These are phyloP conservation scores for Carassius gibelio DNA, from an alignment of 2,113 vertebrate genomes.

Conservation along the genomic window DNA sequence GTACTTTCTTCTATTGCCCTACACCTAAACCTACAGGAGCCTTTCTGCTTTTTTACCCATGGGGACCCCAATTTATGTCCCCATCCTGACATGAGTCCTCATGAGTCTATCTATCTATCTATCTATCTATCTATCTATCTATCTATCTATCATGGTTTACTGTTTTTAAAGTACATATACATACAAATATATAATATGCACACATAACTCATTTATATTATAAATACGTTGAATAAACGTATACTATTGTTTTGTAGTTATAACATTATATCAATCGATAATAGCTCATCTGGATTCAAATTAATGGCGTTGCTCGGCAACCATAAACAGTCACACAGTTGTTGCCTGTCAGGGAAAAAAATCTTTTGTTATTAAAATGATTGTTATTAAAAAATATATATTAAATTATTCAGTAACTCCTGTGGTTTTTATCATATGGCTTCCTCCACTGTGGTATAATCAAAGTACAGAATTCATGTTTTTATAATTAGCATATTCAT, in stretches of 20 bases:
- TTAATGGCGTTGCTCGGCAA: slow-evolving; percentile 16
- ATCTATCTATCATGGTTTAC: no score
- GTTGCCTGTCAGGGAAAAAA: background rate
- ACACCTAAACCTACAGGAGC: no score
- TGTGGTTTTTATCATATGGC: background rate
- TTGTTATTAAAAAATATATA: background rate
- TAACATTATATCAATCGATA: background rate
- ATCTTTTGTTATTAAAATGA: background rate
- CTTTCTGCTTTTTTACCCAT: no score
- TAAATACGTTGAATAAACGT: no score
- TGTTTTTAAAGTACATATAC: no score
- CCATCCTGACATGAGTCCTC: no score
- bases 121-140: no score
- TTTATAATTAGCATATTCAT: background rate
- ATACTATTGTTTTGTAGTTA: background rate
- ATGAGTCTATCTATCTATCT: no score
- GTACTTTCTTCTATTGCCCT: no score
- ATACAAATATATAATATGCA: no score
- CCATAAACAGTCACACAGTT: background rate
- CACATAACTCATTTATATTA: no score
- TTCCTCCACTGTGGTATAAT: background rate
- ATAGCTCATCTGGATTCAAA: background rate
- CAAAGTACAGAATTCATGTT: background rate
- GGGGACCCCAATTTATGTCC: no score
- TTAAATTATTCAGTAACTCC: background rate